phyloP scores from a whole-genome alignment of 1,140 invertebrate species.

The Drosophila suzukii region DNA sequence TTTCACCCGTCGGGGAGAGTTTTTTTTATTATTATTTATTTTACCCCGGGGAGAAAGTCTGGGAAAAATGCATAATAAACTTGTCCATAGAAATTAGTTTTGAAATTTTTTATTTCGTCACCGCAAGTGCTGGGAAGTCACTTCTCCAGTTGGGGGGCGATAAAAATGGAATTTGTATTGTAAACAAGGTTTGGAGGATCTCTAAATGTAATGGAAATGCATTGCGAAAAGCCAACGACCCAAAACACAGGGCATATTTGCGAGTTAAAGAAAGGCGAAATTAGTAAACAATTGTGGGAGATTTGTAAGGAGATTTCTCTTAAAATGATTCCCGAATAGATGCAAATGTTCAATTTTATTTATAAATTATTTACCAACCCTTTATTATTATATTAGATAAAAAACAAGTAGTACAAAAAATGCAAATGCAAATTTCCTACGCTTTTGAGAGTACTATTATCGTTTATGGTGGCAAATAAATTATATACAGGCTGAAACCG shows the following conservation, averaged over 20 bases:
- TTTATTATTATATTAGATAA: too few species aligned
- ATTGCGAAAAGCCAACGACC: conserved; percentile 20
- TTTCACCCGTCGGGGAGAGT: background rate
- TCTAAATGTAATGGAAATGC: conserved; percentile 15
- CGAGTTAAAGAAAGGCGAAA: background rate
- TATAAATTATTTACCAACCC: too few species aligned
- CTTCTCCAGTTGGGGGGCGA: conserved; percentile 6
- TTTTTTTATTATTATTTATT: background rate
- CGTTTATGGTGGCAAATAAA: background rate
- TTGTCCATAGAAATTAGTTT: conserved; percentile 55
- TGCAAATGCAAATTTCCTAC: too few species aligned
- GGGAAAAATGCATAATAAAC: conserved; percentile 61
- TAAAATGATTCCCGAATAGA: background rate
- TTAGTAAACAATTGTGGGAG: conserved; percentile 6
- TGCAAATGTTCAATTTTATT: too few species aligned
- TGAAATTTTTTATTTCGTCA: conserved; percentile 29
- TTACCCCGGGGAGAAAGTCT: conserved; percentile 64
- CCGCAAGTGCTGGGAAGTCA: conserved; percentile 31
- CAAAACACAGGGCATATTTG: background rate
- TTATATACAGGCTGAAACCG: background rate
- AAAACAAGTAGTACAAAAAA: too few species aligned
- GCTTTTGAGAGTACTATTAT: too few species aligned
- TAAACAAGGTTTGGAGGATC: conserved; percentile 24
- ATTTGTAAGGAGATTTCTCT: background rate
- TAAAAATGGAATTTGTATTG: conserved; percentile 32